These are phyloP conservation scores for Hypocryptadius cinnamomeus DNA, from an alignment of 2,113 vertebrate species.

Conservation along the genomic window DNA sequence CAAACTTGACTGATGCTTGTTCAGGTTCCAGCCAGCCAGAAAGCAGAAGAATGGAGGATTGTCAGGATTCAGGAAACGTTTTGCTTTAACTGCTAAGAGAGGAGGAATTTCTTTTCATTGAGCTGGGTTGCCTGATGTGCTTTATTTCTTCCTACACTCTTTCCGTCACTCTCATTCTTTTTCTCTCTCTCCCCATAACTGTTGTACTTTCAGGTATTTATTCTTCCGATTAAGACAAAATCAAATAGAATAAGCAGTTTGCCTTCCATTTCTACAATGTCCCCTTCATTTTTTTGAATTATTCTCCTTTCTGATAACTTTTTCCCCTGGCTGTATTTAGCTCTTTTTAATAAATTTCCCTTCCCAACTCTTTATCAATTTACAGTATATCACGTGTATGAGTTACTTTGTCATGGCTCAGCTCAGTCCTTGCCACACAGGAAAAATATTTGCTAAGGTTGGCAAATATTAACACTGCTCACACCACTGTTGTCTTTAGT, in stretches of 20 bases:
- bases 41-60: not conserved
- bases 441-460: not conserved
- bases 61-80: slow-evolving; percentile 3
- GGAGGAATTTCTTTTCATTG: not conserved
- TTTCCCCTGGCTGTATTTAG: not conserved
- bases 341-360: not conserved
- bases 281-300: not conserved
- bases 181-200: not conserved
- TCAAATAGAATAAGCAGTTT: not conserved
- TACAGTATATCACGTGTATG: not conserved
- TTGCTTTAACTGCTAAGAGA: not conserved
- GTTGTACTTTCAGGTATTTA: not conserved
- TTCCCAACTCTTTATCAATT: not conserved
- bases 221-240: not conserved
- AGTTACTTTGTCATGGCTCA: not conserved
- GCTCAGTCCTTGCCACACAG: not conserved
- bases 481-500: not conserved
- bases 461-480: not conserved
- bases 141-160: not conserved
- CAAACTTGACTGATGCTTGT: not conserved
- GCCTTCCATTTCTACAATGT: not conserved
- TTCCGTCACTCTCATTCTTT: not conserved
- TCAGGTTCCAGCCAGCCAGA: not conserved
- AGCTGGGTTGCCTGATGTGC: not conserved
- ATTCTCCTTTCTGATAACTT: not conserved